Base-by-base conservation (phyloP, 2,888 invertebrate species). In the Ochropleura leucogaster region DNA sequence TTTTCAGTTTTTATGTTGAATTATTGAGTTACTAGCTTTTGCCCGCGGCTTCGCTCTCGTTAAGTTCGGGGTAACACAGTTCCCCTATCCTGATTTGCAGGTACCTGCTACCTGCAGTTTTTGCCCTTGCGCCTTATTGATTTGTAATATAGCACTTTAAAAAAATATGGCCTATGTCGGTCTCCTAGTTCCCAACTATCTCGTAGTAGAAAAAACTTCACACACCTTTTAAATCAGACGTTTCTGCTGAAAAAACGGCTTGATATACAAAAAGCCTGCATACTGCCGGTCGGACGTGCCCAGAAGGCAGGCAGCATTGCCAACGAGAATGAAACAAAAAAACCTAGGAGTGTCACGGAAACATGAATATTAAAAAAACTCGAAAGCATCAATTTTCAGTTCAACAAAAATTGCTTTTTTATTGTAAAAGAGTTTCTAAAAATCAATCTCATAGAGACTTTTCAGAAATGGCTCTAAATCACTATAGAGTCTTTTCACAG, bases 351-450 rank as follows among this genome's bases (percentile, higher is more conserved):
- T 77, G 68, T 74, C 68, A 77, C 66, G 66, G 66, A 66, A 82
- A 74, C 57, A 79, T 78, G 74, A 82, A 82, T 82, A 82, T 82
- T 75, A 74, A 74, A 82, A 82, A 82, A 62, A 63, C 14, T 62
- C 44, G 30, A 65, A 77, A 53, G 51, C 72, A 73, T 70, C 49
- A 55, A 77, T 73, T 81, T 81, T 81, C 60, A 72, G 72, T 62
- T 81, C 68, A 81, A 68, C 82, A 77, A 63, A 42, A 30, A 57
- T 46, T 49, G 59, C 62, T 14, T 46, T 18, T 46, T 18, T 57
- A 47, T 55, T 12, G 6, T 8, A 18, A 44, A 69, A 74, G 42
- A 18, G 0, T 1, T n/a, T 51, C 20, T n/a, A 12, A 14, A 20
- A 59, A 59, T 47, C 42, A 40, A 73, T 46, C 9, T 16, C n/a